A percentile compares a stretch with the other conserved stretches of the same genome.
Evolutionary conservation across 2,797 vertebrate species (phyloP).

Genomic region (Alosa sapidissima): DNA sequence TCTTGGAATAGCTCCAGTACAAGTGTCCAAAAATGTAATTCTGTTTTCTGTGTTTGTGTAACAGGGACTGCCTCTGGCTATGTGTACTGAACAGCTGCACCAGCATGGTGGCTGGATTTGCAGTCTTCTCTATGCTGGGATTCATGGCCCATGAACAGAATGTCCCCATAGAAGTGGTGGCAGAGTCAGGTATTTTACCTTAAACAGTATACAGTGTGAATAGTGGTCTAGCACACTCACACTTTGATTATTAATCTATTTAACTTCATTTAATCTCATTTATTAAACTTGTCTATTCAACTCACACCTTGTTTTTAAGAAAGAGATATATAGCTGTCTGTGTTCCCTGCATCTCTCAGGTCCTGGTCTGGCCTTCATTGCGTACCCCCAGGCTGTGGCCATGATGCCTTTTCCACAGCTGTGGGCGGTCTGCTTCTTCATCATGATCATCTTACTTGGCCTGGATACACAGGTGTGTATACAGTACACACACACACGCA

Average conservation of each 20-base stretch:
- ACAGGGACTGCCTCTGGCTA: constrained; percentile 70
- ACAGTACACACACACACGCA: background rate
- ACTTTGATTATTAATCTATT: no score
- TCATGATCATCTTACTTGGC: constrained; percentile 68
- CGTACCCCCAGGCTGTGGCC: constrained; percentile 85
- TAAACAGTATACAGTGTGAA: background rate
- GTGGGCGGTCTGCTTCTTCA: constrained; percentile 66
- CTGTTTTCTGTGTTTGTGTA: background rate
- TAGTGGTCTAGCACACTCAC: background rate
- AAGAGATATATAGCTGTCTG: background rate
- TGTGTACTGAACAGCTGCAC: constrained; percentile 75
- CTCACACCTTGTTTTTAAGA: background rate
- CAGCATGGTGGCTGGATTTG: constrained; percentile 76
- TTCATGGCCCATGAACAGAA: constrained; percentile 77
- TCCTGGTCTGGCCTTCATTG: constrained; percentile 92
- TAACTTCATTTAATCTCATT: no score
- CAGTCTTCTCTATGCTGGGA: constrained; percentile 79
- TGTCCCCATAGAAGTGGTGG: constrained; percentile 69
- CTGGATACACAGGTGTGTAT: constrained; percentile 80
- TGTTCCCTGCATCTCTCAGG: constrained; percentile 65
- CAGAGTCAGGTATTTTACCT: constrained; percentile 71
- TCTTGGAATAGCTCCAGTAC: no score
- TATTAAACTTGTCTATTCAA: background rate
- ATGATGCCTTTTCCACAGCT: constrained; percentile 84
- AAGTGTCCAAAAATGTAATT: background rate